Evolutionary conservation across 1,140 invertebrate species (phyloP).

Genomic region (Tetranychus urticae): DNA sequence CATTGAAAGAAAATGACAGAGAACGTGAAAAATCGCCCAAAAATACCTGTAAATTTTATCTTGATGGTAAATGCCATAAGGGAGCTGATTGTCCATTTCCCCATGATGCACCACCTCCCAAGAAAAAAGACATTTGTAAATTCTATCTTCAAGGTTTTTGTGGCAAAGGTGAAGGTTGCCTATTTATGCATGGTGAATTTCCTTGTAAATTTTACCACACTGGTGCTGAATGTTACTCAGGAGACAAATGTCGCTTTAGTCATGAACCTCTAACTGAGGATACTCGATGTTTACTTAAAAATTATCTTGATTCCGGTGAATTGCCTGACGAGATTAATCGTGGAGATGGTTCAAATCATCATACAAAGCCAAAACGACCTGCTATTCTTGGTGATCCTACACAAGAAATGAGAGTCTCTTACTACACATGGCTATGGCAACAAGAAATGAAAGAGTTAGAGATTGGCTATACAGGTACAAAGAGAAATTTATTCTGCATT

Average conservation of each 20-base stretch:
- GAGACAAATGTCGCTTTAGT: constrained; percentile 71
- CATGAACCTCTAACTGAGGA: constrained; percentile 57
- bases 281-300: constrained; percentile 35
- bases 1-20: background rate
- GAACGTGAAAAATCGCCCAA: background rate
- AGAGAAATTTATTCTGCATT: constrained; percentile 8
- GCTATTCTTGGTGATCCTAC: constrained; percentile 5
- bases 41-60: constrained; percentile 41
- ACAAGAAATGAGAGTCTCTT: constrained; percentile 6
- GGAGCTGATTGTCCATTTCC: constrained; percentile 57
- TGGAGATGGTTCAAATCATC: background rate
- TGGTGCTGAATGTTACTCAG: constrained; percentile 51
- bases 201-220: constrained; percentile 93
- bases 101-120: constrained; percentile 49
- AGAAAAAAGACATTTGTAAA: constrained; percentile 72
- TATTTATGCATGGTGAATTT: constrained; percentile 90
- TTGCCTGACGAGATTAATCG: constrained; percentile 4
- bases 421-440: constrained; percentile 8
- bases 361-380: background rate
- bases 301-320: constrained; percentile 8
- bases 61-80: constrained; percentile 67
- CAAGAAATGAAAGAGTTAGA: constrained; percentile 11
- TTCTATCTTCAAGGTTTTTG: constrained; percentile 89
- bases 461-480: constrained; percentile 5
- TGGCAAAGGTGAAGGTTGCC: constrained; percentile 72